Percentiles rank a stretch among this genome's conserved stretches.
These are phyloP conservation scores for Globodera ellingtonae DNA, from an alignment of 1,140 invertebrate genomes.

Conservation along the genomic window DNA sequence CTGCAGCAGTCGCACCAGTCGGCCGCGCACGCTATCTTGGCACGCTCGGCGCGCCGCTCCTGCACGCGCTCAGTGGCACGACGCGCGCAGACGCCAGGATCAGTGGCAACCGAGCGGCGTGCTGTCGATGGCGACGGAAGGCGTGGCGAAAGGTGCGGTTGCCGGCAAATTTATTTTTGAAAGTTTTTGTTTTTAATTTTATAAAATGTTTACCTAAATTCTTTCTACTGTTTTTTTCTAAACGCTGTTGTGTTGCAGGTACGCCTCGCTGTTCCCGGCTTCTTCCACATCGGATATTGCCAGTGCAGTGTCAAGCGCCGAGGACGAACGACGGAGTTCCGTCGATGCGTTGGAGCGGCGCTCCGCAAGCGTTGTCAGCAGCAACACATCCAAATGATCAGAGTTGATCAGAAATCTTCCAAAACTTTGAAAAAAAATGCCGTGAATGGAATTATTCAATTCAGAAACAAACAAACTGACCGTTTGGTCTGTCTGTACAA, in stretches of 20 bases:
- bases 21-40: constrained; percentile 2
- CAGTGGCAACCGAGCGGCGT: neutral
- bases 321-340: neutral
- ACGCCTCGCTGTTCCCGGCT: constrained; percentile 1
- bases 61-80: neutral
- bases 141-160: neutral
- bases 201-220: too few relatives aligned
- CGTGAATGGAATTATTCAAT: too few relatives aligned
- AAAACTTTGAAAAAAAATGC: too few relatives aligned
- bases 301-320: neutral
- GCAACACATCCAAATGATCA: neutral
- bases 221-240: too few relatives aligned
- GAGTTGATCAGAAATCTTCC: too few relatives aligned
- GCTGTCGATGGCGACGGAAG: neutral
- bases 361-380: neutral
- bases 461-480: too few relatives aligned
- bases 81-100: neutral
- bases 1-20: constrained; percentile 11
- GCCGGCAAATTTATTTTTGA: too few relatives aligned
- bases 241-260: neutral
- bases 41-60: neutral
- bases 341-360: neutral
- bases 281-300: neutral
- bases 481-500: too few relatives aligned
- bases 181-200: too few relatives aligned